Conservation (phyloP, 92 coral and sea anemone genomes). For the Blastomussa wellsi region DNA sequence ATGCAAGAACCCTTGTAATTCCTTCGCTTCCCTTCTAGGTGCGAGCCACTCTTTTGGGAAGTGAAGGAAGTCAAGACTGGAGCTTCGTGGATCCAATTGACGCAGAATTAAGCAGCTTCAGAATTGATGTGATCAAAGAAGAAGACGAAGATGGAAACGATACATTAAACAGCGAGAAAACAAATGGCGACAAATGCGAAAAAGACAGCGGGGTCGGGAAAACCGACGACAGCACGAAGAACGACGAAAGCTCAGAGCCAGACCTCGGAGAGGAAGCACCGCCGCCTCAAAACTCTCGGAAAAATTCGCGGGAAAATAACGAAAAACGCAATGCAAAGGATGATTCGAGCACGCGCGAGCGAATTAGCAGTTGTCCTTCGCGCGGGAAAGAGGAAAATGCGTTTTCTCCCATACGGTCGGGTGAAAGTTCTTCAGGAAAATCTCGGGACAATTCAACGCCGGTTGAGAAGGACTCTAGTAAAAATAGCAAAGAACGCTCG, state of each 20-base stretch:
- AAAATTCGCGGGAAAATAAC: slow-evolving; percentile 1
- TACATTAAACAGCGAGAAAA: slow-evolving; percentile 71
- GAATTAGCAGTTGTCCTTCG: slow-evolving; percentile 9
- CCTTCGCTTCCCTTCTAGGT: slow-evolving; percentile 56
- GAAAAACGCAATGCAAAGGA: slow-evolving; percentile 10
- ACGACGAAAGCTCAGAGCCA: slow-evolving; percentile 94
- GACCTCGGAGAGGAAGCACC: slow-evolving; percentile 74
- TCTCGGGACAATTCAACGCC: slow-evolving; percentile 14
- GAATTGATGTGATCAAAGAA: slow-evolving; percentile 91
- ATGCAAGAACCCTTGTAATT: too few species aligned
- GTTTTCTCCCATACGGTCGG: slow-evolving; percentile 41
- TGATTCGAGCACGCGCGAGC: slow-evolving; percentile 13
- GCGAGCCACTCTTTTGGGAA: slow-evolving; percentile 91
- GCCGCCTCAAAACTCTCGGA: not conserved
- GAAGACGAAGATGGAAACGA: slow-evolving; percentile 94
- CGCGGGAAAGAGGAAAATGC: slow-evolving; percentile 28
- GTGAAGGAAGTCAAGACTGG: slow-evolving; percentile 82
- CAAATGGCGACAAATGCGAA: slow-evolving; percentile 90
- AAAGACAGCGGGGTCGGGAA: slow-evolving; percentile 97
- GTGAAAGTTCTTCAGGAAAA: not conserved
- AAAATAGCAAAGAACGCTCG: slow-evolving; percentile 55
- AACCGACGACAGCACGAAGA: slow-evolving; percentile 92
- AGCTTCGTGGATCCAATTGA: slow-evolving; percentile 64
- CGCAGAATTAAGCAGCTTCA: slow-evolving; percentile 64
- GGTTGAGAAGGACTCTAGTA: slow-evolving; percentile 24